phyloP scores from a whole-genome alignment of 2,113 vertebrate genomes.

The Lutjanus erythropterus region DNA sequence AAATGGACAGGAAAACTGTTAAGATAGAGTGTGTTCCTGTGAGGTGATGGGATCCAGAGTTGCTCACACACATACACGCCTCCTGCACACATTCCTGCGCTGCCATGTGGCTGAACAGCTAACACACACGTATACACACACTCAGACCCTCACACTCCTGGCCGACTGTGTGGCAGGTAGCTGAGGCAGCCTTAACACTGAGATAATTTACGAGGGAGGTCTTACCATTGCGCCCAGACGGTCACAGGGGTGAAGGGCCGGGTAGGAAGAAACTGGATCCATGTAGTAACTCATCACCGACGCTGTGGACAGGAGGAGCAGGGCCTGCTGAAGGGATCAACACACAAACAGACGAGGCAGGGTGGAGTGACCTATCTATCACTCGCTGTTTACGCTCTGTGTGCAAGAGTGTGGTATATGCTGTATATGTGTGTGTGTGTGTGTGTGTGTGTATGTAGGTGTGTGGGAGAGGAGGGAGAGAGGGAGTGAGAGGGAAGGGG shows the following conservation, averaged over 20 bases:
- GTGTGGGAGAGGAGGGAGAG: constrained; percentile 13
- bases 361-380: constrained; percentile 75
- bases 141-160: constrained; percentile 36
- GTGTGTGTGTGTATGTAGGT: constrained; percentile 12
- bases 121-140: constrained; percentile 28
- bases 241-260: constrained; percentile 84
- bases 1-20: constrained; percentile 34
- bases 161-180: constrained; percentile 73
- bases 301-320: constrained; percentile 70
- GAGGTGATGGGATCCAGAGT: constrained; percentile 60
- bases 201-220: constrained; percentile 83
- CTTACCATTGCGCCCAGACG: constrained; percentile 90
- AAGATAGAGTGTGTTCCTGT: constrained; percentile 39
- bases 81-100: constrained; percentile 54
- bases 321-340: constrained; percentile 82
- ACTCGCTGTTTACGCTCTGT: constrained; percentile 77
- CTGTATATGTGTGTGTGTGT: constrained; percentile 9
- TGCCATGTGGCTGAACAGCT: constrained; percentile 36
- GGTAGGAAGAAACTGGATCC: constrained; percentile 86
- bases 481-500: neutral
- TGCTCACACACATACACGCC: constrained; percentile 23
- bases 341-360: constrained; percentile 63
- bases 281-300: constrained; percentile 93
- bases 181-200: constrained; percentile 58
- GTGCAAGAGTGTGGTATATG: constrained; percentile 37